Conservation (phyloP, 2,888 invertebrate genomes). For the Podotricha telesiphe region DNA sequence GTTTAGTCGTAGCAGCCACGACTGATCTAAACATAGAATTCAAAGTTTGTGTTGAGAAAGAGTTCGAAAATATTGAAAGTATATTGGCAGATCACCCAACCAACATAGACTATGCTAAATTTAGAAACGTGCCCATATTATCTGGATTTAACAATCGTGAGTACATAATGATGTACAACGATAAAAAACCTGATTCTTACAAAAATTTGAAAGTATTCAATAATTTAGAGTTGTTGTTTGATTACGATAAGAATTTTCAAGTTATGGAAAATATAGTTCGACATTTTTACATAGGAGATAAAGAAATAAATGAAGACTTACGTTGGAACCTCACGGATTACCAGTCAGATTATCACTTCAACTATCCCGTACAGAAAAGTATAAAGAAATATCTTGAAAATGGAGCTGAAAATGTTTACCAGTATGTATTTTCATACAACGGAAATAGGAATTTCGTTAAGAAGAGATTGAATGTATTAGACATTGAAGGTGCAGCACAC, state of each 20-base stretch:
- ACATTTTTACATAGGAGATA: conserved; percentile 42
- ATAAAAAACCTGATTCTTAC: conserved; percentile 46
- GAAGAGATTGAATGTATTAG: conserved; percentile 37
- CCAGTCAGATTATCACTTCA: conserved; percentile 57
- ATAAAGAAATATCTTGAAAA: conserved; percentile 44
- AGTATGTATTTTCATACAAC: conserved; percentile 54
- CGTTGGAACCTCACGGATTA: conserved; percentile 52
- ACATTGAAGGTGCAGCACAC: conserved; percentile 49
- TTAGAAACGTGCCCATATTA: conserved; percentile 53
- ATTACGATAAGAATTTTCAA: conserved; percentile 39
- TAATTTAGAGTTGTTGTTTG: conserved; percentile 29
- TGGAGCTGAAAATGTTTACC: conserved; percentile 49
- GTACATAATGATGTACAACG: conserved; percentile 42
- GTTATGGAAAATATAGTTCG: conserved; percentile 34
- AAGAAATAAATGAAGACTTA: conserved; percentile 33
- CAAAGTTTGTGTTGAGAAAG: conserved; percentile 55
- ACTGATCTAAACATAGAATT: conserved; percentile 33
- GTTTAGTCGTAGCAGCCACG: conserved; percentile 49
- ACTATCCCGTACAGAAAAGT: conserved; percentile 55
- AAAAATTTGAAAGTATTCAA: conserved; percentile 45
- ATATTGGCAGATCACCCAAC: conserved; percentile 57
- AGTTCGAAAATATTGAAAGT: conserved; percentile 54
- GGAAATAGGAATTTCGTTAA: conserved; percentile 50
- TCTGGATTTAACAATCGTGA: conserved; percentile 62
- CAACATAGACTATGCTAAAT: conserved; percentile 52